Percentiles rank a stretch among this genome's conserved stretches.
Evolutionary conservation across 2,888 invertebrate genomes (phyloP).

Genomic region (Leptopilina syphax): DNA sequence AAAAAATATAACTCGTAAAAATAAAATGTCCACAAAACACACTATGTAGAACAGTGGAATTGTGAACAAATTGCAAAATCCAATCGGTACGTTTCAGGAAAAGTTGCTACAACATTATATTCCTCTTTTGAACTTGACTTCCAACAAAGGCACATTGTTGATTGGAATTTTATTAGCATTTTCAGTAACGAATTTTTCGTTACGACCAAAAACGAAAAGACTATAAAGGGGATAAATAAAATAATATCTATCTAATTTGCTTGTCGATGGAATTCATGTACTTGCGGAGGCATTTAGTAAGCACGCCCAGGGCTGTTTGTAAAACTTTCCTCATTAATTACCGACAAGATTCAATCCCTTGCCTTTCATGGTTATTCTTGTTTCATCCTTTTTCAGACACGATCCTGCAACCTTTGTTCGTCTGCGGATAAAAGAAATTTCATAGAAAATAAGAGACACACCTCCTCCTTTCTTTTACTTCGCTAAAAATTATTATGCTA

Average conservation of each 20-base stretch:
- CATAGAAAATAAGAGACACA: constrained; percentile 68
- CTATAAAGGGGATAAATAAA: background rate
- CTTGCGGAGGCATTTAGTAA: constrained; percentile 64
- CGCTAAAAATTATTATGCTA: background rate
- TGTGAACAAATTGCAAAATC: too few relatives aligned
- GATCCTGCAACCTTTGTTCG: constrained; percentile 64
- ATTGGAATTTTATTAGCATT: too few relatives aligned
- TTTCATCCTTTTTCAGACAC: constrained; percentile 53
- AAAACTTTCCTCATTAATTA: constrained; percentile 74
- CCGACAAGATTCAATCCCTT: constrained; percentile 70
- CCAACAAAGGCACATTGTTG: too few relatives aligned
- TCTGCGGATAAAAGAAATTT: constrained; percentile 63
- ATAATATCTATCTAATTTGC: constrained; percentile 52
- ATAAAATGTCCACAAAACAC: too few relatives aligned
- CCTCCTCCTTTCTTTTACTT: constrained; percentile 43
- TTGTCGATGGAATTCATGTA: constrained; percentile 63
- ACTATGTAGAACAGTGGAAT: too few relatives aligned
- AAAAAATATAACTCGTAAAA: too few relatives aligned
- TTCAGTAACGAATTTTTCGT: too few relatives aligned
- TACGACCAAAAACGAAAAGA: constrained; percentile 54
- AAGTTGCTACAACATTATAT: too few relatives aligned
- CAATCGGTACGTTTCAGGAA: too few relatives aligned
- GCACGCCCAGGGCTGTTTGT: constrained; percentile 70
- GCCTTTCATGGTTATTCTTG: constrained; percentile 53
- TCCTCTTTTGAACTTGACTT: too few relatives aligned